A percentile compares a stretch with the other conserved stretches of the same genome.
These are phyloP conservation scores for Meleagris gallopavo DNA, from an alignment of 2,113 vertebrate genomes.

Conservation along the genomic window DNA sequence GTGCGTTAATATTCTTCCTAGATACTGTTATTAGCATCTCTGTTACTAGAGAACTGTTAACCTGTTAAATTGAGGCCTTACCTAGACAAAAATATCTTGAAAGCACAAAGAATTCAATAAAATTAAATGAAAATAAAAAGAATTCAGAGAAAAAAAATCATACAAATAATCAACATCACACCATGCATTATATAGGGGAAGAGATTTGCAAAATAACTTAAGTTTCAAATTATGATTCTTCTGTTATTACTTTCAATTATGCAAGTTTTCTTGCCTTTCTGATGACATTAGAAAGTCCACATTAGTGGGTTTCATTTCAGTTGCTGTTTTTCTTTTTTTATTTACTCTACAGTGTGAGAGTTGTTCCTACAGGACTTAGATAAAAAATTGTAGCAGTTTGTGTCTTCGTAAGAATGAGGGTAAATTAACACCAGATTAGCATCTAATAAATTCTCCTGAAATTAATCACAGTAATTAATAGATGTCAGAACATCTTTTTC, in stretches of 20 bases:
- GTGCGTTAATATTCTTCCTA: background rate
- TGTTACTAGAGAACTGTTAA: background rate
- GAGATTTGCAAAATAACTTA: background rate
- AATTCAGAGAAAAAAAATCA: background rate
- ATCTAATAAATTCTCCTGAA: background rate
- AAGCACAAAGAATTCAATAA: background rate
- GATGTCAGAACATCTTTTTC: background rate
- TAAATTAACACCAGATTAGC: background rate
- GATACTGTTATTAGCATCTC: background rate
- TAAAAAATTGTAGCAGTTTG: background rate
- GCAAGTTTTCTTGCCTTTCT: background rate
- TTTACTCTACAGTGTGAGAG: background rate
- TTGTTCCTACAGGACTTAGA: background rate
- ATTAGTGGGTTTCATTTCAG: background rate
- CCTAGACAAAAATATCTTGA: background rate
- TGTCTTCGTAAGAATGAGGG: background rate
- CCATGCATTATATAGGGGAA: background rate
- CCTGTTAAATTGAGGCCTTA: background rate
- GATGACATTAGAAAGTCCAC: background rate
- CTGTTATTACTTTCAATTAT: background rate
- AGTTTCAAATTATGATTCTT: background rate
- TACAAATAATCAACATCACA: background rate
- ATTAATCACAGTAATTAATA: constrained; percentile 4
- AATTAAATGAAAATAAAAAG: background rate
- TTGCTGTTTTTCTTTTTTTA: background rate